Evolutionary conservation across 2,113 vertebrate genomes (phyloP).

Genomic region (Apteryx mantelli): DNA sequence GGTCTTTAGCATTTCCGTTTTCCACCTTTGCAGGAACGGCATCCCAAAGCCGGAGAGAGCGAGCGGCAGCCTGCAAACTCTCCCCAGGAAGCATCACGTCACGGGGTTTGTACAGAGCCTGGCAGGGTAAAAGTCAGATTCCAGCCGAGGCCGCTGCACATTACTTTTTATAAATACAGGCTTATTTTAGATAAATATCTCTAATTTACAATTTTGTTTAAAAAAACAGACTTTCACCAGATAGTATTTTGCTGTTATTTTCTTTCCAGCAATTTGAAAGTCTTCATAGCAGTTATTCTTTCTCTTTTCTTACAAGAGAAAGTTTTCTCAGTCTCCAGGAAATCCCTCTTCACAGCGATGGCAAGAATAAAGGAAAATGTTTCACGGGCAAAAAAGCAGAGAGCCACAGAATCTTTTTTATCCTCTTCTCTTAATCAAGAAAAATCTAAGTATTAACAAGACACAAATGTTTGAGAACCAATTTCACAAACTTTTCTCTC

Average conservation of each 20-base stretch:
- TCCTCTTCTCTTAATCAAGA: neutral
- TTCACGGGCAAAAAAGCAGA: neutral
- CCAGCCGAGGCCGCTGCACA: rapidly evolving
- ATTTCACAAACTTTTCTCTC: conserved; percentile 20
- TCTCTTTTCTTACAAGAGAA: neutral
- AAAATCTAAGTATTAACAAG: conserved; percentile 1
- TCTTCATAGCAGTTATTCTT: neutral
- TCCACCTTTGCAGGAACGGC: neutral
- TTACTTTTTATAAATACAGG: neutral
- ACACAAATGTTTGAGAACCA: neutral
- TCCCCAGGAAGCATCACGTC: neutral
- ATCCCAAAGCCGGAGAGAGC: neutral
- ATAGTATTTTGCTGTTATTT: neutral
- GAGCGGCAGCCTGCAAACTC: neutral
- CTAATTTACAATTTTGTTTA: neutral
- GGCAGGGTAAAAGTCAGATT: neutral
- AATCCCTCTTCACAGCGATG: neutral
- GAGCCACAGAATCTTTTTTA: neutral
- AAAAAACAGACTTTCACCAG: neutral
- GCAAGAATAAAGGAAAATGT: conserved; percentile 35
- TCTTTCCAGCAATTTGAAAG: neutral
- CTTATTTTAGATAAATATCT: neutral
- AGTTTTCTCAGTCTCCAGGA: conserved; percentile 1
- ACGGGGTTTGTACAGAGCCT: neutral
- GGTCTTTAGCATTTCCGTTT: neutral